Evolutionary conservation across 2,888 invertebrate species (phyloP).

Genomic region (Pantelozetes paolii): DNA sequence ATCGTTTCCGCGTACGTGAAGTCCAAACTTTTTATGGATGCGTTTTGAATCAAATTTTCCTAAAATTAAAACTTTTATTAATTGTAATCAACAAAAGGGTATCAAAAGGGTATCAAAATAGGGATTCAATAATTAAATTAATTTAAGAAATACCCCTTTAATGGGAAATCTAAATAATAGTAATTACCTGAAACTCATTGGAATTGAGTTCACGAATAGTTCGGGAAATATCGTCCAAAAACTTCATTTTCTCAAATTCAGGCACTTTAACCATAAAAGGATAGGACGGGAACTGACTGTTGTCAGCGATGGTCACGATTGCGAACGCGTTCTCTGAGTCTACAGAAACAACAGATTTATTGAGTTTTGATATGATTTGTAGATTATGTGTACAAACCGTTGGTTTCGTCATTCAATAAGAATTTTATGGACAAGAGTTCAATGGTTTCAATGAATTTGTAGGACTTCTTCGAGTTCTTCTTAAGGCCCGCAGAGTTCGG

Average conservation of each 20-base stretch:
- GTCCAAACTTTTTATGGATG: conserved; percentile 16
- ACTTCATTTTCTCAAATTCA: conserved; percentile 27
- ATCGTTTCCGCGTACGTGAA: conserved; percentile 18
- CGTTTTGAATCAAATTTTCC: background rate
- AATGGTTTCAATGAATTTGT: conserved; percentile 40
- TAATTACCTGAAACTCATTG: background rate
- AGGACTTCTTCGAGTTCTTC: conserved; percentile 37
- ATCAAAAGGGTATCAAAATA: background rate
- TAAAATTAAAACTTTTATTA: too few species aligned
- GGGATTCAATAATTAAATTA: background rate
- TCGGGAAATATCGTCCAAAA: conserved; percentile 15
- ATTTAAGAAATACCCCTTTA: too few species aligned
- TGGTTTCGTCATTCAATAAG: conserved; percentile 7
- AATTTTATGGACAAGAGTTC: conserved; percentile 23
- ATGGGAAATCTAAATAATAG: background rate
- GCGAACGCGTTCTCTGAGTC: conserved; percentile 36
- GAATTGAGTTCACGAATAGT: background rate
- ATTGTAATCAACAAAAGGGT: too few species aligned
- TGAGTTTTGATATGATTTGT: background rate
- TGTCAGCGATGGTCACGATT: background rate
- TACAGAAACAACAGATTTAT: background rate
- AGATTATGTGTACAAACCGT: background rate
- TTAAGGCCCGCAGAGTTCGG: conserved; percentile 9
- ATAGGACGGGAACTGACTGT: conserved; percentile 12
- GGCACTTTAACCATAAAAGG: conserved; percentile 34